Conservation (phyloP, 2,113 vertebrate genomes). For the Poeciliopsis prolifica region DNA sequence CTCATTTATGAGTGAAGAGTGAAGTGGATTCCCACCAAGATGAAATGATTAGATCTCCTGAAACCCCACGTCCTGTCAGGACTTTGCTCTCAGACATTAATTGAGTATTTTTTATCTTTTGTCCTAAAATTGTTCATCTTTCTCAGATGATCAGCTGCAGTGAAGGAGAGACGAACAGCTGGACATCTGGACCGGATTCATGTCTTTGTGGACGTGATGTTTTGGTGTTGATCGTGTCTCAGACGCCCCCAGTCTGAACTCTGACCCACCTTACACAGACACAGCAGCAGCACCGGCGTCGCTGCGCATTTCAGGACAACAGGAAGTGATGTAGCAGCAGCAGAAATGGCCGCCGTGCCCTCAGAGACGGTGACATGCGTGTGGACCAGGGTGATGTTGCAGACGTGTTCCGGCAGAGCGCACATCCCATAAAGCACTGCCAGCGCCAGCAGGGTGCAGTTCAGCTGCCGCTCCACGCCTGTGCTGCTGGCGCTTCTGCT, state of each 20-base stretch:
- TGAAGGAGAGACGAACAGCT: no score
- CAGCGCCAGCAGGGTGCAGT: slow-evolving; percentile 89
- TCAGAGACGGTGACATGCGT: slow-evolving; percentile 79
- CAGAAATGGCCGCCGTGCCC: slow-evolving; percentile 85
- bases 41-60: no score
- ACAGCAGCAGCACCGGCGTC: slow-evolving; percentile 90
- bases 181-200: no score
- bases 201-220: no score
- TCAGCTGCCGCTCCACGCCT: slow-evolving; percentile 86
- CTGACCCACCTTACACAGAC: slow-evolving; percentile 83
- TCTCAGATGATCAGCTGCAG: no score
- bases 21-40: no score
- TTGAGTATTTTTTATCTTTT: no score
- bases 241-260: background rate
- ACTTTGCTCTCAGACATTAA: no score
- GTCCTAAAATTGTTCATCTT: no score
- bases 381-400: slow-evolving; percentile 89
- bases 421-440: slow-evolving; percentile 87
- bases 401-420: slow-evolving; percentile 87
- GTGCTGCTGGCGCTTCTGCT: slow-evolving; percentile 83
- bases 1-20: no score
- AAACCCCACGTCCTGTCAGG: no score
- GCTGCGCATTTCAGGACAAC: slow-evolving; percentile 89
- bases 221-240: no score
- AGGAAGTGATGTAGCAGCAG: slow-evolving; percentile 93